Percentiles rank a stretch among this genome's conserved stretches.
Conservation (phyloP, 1,140 invertebrate genomes). For the Cydia splendana region DNA sequence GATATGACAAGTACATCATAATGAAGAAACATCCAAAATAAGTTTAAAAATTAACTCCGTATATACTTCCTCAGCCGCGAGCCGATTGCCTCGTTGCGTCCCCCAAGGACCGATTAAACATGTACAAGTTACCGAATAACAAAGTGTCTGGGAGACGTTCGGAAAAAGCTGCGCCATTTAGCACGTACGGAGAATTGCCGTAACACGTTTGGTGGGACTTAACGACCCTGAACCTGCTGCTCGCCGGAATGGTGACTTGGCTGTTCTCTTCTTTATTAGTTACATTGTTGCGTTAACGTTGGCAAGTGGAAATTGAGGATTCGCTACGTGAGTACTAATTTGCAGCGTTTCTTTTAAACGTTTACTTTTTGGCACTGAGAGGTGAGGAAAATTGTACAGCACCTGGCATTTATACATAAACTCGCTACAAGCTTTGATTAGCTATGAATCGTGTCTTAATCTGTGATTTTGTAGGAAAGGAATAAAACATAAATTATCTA, state of each 20-base stretch:
- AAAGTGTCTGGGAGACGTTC: conserved; percentile 63
- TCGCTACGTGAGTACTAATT: conserved; percentile 6
- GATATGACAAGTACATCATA: background rate
- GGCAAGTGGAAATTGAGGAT: conserved; percentile 14
- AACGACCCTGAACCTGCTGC: conserved; percentile 47
- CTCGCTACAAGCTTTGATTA: too few species aligned
- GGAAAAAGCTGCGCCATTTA: conserved; percentile 69
- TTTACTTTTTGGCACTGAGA: background rate
- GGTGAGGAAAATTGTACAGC: background rate
- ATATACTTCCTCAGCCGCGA: background rate
- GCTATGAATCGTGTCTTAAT: too few species aligned
- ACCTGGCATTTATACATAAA: too few species aligned
- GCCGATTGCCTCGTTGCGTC: conserved; percentile 41
- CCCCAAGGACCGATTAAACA: conserved; percentile 75
- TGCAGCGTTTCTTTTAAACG: background rate
- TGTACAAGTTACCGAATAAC: conserved; percentile 76
- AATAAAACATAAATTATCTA: too few species aligned
- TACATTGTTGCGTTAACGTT: conserved; percentile 22
- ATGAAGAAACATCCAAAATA: background rate
- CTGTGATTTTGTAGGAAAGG: too few species aligned
- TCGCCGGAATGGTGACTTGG: conserved; percentile 38
- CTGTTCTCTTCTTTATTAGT: conserved; percentile 31
- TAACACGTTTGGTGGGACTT: conserved; percentile 68
- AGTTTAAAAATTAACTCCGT: background rate
- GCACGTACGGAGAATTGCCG: conserved; percentile 70